Evolutionary conservation across 35 echinoderm and acorn worm species (phyloP).

Genomic region (Chiridota heheva): DNA sequence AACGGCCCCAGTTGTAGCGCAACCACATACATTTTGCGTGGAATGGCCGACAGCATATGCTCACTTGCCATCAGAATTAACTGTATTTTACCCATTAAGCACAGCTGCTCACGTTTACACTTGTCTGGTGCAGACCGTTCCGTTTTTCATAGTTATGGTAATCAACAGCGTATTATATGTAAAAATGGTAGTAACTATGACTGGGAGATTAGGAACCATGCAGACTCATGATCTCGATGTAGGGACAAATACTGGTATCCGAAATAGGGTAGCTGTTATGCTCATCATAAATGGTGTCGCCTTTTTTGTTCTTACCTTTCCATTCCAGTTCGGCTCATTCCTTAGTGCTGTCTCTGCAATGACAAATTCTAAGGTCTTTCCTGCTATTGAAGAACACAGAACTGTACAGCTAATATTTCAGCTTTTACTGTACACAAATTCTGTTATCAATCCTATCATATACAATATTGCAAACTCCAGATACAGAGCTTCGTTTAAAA

Average conservation of each 20-base stretch:
- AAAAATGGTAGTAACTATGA: slow-evolving; percentile 57
- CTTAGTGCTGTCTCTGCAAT: slow-evolving; percentile 8
- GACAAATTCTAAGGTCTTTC: too few species aligned
- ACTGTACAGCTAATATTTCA: not conserved
- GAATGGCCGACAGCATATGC: slow-evolving; percentile 61
- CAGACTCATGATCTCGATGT: slow-evolving; percentile 55
- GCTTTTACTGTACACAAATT: slow-evolving; percentile 65
- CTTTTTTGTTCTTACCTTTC: slow-evolving; percentile 63
- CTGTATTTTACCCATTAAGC: not conserved
- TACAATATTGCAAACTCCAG: slow-evolving; percentile 79
- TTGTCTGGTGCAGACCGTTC: slow-evolving; percentile 53
- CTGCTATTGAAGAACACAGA: not conserved
- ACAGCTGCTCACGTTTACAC: slow-evolving; percentile 9
- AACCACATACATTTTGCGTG: slow-evolving; percentile 6
- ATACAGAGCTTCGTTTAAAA: slow-evolving; percentile 68
- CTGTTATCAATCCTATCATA: slow-evolving; percentile 85
- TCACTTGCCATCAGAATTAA: not conserved
- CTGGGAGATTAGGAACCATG: slow-evolving; percentile 50
- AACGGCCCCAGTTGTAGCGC: slow-evolving; percentile 26
- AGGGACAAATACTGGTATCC: slow-evolving; percentile 53
- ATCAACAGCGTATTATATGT: slow-evolving; percentile 76
- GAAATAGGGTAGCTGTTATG: slow-evolving; percentile 74
- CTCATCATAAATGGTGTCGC: slow-evolving; percentile 72
- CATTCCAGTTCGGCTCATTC: slow-evolving; percentile 64
- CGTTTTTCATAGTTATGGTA: slow-evolving; percentile 66